These are phyloP conservation scores for Helicolenus hilgendorfi DNA, from an alignment of 2,797 vertebrate species.

Conservation along the genomic window DNA sequence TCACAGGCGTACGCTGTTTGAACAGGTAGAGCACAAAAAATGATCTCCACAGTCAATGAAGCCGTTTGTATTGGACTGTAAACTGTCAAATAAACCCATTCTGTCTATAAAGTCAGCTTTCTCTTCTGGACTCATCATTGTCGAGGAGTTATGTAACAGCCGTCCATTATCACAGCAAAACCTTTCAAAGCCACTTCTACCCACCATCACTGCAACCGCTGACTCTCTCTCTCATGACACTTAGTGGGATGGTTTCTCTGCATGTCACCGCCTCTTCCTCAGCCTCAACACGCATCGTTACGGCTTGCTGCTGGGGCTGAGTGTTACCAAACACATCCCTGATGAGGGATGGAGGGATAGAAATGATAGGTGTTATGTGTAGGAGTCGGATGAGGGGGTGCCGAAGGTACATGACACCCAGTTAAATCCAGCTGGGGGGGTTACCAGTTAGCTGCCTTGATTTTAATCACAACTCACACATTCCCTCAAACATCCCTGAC, in stretches of 20 bases:
- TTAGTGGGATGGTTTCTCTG: background rate
- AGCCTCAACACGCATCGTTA: slow-evolving; percentile 20
- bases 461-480: slow-evolving; percentile 65
- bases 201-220: background rate
- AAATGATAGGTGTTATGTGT: background rate
- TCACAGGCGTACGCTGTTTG: background rate
- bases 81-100: background rate
- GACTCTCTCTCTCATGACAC: slow-evolving; percentile 1
- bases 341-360: background rate
- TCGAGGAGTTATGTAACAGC: slow-evolving; percentile 31
- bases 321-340: background rate
- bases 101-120: background rate
- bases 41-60: background rate
- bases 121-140: background rate
- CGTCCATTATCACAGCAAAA: slow-evolving; percentile 17
- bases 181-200: background rate
- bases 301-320: slow-evolving; percentile 6
- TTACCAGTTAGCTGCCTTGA: slow-evolving; percentile 32
- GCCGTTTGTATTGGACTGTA: background rate
- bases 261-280: background rate
- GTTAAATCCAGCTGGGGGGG: slow-evolving; percentile 25
- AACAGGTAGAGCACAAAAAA: background rate
- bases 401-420: slow-evolving; percentile 2
- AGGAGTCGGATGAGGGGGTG: background rate
- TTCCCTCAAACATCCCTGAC: slow-evolving; percentile 71